phyloP scores from a whole-genome alignment of 2,888 invertebrate species.

The Drosophila bunnanda region DNA sequence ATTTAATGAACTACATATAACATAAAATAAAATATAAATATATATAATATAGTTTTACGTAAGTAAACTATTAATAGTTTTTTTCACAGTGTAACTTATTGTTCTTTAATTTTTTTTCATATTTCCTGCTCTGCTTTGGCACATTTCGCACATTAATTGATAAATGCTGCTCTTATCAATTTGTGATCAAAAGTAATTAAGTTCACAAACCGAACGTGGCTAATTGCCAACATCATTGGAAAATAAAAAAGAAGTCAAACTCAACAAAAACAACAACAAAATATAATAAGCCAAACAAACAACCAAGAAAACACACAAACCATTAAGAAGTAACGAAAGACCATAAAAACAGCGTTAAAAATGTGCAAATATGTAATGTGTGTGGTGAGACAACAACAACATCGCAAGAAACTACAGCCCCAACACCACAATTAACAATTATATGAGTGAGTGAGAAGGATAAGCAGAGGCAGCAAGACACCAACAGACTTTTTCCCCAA shows the following conservation, averaged over 20 bases:
- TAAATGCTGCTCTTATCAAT: constrained; percentile 71
- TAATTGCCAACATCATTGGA: constrained; percentile 39
- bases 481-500: constrained; percentile 37
- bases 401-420: background rate
- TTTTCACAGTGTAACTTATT: constrained; percentile 28
- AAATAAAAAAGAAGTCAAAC: constrained; percentile 26
- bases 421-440: constrained; percentile 64
- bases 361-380: constrained; percentile 64
- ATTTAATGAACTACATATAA: too few relatives aligned
- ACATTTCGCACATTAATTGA: constrained; percentile 75
- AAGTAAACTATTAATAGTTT: background rate
- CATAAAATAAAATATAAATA: too few relatives aligned
- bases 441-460: constrained; percentile 28
- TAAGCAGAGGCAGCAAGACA: constrained; percentile 36
- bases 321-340: constrained; percentile 27
- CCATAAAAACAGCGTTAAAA: constrained; percentile 34
- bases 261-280: constrained; percentile 14
- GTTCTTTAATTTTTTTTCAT: constrained; percentile 29
- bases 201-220: constrained; percentile 45
- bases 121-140: constrained; percentile 38
- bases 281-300: constrained; percentile 4
- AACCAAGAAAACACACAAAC: constrained; percentile 3
- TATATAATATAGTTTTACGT: too few relatives aligned
- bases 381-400: constrained; percentile 36
- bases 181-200: constrained; percentile 75